Conservation (phyloP, 2,113 vertebrate species). For the Ariopsis seemanni region DNA sequence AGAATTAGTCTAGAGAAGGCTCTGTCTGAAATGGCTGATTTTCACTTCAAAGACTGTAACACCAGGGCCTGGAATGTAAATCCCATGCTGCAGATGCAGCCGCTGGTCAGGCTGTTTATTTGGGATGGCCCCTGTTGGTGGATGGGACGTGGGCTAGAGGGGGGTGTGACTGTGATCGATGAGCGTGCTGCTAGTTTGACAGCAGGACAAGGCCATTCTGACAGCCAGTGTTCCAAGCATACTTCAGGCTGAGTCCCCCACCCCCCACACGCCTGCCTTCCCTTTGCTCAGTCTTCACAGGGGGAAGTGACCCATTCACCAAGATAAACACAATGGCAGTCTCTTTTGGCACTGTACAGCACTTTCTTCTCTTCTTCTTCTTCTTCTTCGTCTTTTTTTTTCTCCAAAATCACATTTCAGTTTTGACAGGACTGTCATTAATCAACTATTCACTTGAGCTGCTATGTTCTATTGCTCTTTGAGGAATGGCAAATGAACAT, state of each 20-base stretch:
- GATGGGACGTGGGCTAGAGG: constrained; percentile 62
- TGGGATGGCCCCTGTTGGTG: constrained; percentile 64
- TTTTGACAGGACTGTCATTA: constrained; percentile 51
- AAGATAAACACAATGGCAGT: constrained; percentile 46
- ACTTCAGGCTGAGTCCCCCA: constrained; percentile 48
- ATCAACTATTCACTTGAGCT: constrained; percentile 46
- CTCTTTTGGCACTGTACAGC: constrained; percentile 46
- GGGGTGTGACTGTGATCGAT: constrained; percentile 72
- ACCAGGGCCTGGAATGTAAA: constrained; percentile 72
- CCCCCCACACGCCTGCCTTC: constrained; percentile 24
- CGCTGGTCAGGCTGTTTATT: constrained; percentile 63
- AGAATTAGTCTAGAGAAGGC: constrained; percentile 42
- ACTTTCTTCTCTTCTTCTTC: not conserved
- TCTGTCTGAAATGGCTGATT: constrained; percentile 61
- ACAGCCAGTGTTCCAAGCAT: constrained; percentile 63
- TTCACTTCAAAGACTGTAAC: constrained; percentile 76
- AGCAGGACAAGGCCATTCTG: constrained; percentile 64
- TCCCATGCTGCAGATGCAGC: constrained; percentile 54
- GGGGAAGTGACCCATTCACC: constrained; percentile 41
- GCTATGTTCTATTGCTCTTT: constrained; percentile 41
- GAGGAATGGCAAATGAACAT: constrained; percentile 31
- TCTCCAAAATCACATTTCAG: constrained; percentile 52
- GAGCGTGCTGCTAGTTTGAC: constrained; percentile 64
- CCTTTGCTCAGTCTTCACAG: constrained; percentile 18
- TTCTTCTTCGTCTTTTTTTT: not conserved